These are phyloP conservation scores for Carollia perspicillata DNA, from an alignment of 2,113 vertebrate species.

Conservation along the genomic window DNA sequence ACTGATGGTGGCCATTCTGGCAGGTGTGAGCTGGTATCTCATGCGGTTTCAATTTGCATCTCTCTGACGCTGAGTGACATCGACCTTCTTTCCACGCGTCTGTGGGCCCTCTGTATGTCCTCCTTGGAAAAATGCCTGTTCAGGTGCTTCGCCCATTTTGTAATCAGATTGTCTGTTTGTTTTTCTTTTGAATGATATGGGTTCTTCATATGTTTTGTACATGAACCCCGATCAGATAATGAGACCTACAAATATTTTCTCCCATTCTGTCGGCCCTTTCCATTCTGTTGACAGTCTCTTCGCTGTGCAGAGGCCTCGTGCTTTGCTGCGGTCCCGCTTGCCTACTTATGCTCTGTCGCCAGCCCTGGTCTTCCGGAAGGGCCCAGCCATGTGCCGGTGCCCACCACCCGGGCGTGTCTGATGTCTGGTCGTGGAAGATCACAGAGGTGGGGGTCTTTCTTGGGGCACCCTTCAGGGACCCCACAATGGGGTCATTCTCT, in stretches of 20 bases:
- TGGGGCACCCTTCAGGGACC: neutral
- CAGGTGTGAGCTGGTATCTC: no score
- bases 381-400: neutral
- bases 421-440: neutral
- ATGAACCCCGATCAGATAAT: neutral
- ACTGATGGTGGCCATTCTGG: accelerated
- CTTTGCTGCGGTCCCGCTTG: neutral
- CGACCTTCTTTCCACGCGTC: accelerated
- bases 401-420: no score
- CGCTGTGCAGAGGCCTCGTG: neutral
- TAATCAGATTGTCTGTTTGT: neutral
- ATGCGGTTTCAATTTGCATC: accelerated
- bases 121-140: neutral
- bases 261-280: accelerated
- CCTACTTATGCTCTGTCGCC: no score
- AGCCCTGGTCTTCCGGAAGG: neutral
- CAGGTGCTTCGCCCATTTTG: neutral
- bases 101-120: neutral
- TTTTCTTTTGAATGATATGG: neutral
- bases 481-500: accelerated
- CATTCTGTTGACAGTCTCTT: neutral
- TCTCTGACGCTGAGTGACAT: neutral
- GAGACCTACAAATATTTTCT: neutral
- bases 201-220: neutral
- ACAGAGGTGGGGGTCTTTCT: neutral